Evolutionary conservation across 2,797 vertebrate species (phyloP), one percentile per base, ranked within the genome.

Genomic region (Falco cherrug): DNA sequence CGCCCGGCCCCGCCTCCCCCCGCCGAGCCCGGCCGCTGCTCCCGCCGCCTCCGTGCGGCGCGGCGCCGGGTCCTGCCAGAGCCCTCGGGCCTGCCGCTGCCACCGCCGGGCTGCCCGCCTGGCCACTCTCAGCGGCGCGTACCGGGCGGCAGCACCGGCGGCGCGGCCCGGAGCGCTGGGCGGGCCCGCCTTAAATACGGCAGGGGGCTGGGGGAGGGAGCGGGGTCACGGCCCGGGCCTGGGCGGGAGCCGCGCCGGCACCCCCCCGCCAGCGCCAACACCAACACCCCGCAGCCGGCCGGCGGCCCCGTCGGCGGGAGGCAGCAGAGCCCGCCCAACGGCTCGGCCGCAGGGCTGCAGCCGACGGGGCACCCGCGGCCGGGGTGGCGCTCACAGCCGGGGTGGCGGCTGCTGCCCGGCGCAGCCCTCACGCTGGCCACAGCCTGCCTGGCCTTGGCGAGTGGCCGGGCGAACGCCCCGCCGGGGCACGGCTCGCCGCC

Each of bases 391-490:
- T 65, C 12, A 26, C 31, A 17, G 51, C 43, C 37, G 37, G 26
- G 16, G 16, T 7, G 59, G 59, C 3, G 11, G 35, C 28, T 35
- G 57, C 35, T 24, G 21, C 57, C 11, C 22, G 35, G 57, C n/a
- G 9, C 3, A 11, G 41, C 25, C 19, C 24, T 3, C 16, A n/a
- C 76, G 6, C 39, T 35, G 6, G 1, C 39, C 51, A 8, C 19
- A 20, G 11, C 69, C 65, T n/a, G 25, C 4, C 21, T 8, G 77
- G 29, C 53, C 68, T 85, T 65, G 80, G 45, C 25, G 2, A 0
- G 4, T 1, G 2, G 11, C 5, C 14, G n/a, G 33, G 17, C 26
- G 33, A 24, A 15, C 1, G 31, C 25, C 35, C 18, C 2, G 6
- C 28, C 6, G n/a, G 16, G 19, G 20, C 22, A 6, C 5, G 47